Percentiles rank a stretch among this genome's conserved stretches.
Evolutionary conservation across 2,888 invertebrate genomes (phyloP).

Genomic region (Drosophila multiciliata): DNA sequence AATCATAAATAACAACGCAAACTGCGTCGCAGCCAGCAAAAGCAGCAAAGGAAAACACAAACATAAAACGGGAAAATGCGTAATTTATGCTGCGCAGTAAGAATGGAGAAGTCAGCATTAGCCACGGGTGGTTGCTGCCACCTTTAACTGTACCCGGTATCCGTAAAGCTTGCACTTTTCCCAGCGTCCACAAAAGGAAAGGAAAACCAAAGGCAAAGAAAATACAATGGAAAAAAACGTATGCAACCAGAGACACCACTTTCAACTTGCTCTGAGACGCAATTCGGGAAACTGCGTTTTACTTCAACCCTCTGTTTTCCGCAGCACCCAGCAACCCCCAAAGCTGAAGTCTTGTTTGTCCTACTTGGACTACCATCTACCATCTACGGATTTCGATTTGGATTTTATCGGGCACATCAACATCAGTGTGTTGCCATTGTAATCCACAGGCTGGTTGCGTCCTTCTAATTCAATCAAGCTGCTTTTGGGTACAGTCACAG

Average conservation of each 20-base stretch:
- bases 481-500: slow-evolving; percentile 43
- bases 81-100: slow-evolving; percentile 78
- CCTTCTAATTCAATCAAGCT: slow-evolving; percentile 66
- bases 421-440: slow-evolving; percentile 53
- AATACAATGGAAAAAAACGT: neutral
- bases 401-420: slow-evolving; percentile 49
- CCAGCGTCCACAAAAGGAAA: slow-evolving; percentile 26
- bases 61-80: slow-evolving; percentile 64
- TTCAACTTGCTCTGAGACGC: slow-evolving; percentile 64
- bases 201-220: neutral
- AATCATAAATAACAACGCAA: slow-evolving; percentile 75
- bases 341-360: slow-evolving; percentile 25
- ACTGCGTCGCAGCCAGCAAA: slow-evolving; percentile 66
- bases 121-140: slow-evolving; percentile 59
- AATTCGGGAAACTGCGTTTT: slow-evolving; percentile 75
- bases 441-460: slow-evolving; percentile 35
- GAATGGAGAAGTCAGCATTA: slow-evolving; percentile 27
- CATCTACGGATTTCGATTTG: slow-evolving; percentile 12
- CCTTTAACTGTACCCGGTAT: slow-evolving; percentile 38
- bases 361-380: slow-evolving; percentile 52
- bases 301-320: slow-evolving; percentile 54
- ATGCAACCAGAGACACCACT: slow-evolving; percentile 53
- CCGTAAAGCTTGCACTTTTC: slow-evolving; percentile 64
- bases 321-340: slow-evolving; percentile 42
- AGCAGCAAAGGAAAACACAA: slow-evolving; percentile 13